Conservation (phyloP, 1,140 invertebrate species). For the Paraescarpia echinospica region DNA sequence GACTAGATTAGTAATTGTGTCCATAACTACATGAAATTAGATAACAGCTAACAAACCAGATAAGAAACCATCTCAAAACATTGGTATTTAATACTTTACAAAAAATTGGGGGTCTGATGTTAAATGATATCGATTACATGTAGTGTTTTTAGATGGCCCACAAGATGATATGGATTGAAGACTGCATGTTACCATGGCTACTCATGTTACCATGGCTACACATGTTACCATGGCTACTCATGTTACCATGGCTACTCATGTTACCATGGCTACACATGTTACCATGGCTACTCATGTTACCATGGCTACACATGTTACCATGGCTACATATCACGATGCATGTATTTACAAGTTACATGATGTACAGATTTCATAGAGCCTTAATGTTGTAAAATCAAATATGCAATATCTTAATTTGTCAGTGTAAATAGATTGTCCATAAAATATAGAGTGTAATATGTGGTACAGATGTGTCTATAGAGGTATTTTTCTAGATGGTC, state of each 20-base stretch:
- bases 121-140: neutral
- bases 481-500: neutral
- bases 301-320: neutral
- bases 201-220: no score
- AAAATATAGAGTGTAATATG: neutral
- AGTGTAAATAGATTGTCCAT: neutral
- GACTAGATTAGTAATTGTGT: no score
- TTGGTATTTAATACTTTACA: neutral
- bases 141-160: neutral
- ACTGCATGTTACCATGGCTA: neutral
- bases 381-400: slow-evolving; percentile 7
- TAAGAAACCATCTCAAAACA: no score
- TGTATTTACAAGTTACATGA: neutral
- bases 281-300: no score
- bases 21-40: neutral
- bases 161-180: neutral
- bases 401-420: neutral
- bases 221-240: no score
- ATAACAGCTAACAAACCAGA: neutral
- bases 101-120: neutral
- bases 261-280: no score
- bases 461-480: neutral
- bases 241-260: no score
- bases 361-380: neutral
- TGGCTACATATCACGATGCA: neutral